These are phyloP conservation scores for Girardinichthys multiradiatus DNA, from an alignment of 2,113 vertebrate genomes.

Conservation along the genomic window DNA sequence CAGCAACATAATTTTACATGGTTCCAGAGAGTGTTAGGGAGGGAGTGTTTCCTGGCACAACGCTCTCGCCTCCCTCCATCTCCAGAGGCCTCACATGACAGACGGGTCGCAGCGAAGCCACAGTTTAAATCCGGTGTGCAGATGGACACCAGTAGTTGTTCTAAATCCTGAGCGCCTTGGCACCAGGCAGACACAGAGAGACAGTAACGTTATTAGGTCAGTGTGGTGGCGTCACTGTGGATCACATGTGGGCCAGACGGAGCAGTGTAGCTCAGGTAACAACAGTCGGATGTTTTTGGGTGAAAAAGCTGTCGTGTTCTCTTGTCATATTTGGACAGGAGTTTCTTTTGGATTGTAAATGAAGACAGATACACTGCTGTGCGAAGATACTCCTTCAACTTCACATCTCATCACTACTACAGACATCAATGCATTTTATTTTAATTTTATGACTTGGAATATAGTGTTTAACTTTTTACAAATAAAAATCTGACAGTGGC, in stretches of 20 bases:
- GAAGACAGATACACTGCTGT: no score
- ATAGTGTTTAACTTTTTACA: no score
- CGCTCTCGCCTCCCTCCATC: constrained; percentile 40
- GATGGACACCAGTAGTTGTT: constrained; percentile 74
- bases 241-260: not conserved
- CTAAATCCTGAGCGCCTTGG: constrained; percentile 69
- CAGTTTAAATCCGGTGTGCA: constrained; percentile 78
- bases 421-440: no score
- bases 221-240: not conserved
- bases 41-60: constrained; percentile 46
- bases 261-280: not conserved
- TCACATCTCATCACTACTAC: no score
- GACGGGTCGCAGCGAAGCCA: constrained; percentile 75
- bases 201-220: constrained; percentile 12
- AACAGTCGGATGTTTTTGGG: not conserved
- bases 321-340: not conserved
- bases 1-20: not conserved
- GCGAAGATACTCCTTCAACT: no score
- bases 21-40: constrained; percentile 24
- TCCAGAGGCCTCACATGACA: constrained; percentile 72
- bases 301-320: no score
- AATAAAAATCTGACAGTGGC: no score
- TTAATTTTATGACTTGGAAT: no score
- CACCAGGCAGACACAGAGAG: constrained; percentile 24
- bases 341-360: not conserved